Conservation (phyloP, 2,797 vertebrate species). For the Halcyon chelicuti region DNA sequence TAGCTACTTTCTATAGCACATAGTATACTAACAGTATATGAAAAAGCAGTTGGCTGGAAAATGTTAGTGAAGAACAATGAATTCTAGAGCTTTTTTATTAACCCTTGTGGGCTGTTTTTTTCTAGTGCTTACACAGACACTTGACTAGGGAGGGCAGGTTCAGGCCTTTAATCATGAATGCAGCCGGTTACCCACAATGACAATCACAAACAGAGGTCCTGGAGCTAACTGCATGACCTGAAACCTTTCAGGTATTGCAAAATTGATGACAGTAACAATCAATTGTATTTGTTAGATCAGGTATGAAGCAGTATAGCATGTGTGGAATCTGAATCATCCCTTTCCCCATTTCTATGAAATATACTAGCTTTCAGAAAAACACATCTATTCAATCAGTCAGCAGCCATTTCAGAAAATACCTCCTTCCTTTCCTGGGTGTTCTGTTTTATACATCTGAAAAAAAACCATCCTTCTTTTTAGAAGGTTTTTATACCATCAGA, state of each 20-base stretch:
- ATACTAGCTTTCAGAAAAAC: neutral
- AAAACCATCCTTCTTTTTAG: neutral
- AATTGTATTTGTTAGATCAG: neutral
- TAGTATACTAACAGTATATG: neutral
- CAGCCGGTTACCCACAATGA: neutral
- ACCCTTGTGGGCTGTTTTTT: neutral
- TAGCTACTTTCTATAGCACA: neutral
- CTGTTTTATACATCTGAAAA: neutral
- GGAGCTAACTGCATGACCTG: neutral
- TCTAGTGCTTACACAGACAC: neutral
- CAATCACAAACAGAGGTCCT: neutral
- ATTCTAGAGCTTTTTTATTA: slow-evolving; percentile 33
- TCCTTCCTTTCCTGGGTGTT: neutral
- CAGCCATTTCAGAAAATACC: neutral
- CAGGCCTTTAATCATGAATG: neutral
- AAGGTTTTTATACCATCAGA: neutral
- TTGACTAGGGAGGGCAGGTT: neutral
- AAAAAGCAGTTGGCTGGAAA: slow-evolving; percentile 11
- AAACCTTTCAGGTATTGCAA: neutral
- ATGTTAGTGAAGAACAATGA: neutral
- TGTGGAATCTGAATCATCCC: neutral
- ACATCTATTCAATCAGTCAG: neutral
- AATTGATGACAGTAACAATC: neutral
- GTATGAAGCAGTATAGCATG: neutral
- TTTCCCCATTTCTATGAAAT: neutral